Percentiles rank a stretch among this genome's conserved stretches.
These are phyloP conservation scores for Margaritifera margaritifera DNA, from an alignment of 2,888 invertebrate genomes.

Conservation along the genomic window DNA sequence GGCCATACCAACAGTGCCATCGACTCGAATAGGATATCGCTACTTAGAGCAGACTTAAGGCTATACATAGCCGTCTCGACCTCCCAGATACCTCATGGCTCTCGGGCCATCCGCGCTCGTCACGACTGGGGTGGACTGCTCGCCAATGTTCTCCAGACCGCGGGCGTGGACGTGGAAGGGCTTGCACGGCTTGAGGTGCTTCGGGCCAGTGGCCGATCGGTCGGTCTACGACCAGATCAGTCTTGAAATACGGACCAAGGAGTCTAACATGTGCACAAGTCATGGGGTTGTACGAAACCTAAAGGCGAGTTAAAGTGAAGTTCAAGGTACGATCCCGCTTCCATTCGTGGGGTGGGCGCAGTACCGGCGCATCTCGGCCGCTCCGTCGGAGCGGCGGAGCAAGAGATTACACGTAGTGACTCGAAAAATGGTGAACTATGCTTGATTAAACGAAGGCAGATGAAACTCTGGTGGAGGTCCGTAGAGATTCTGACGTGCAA, in stretches of 20 bases:
- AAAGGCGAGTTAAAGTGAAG: constrained; percentile 83
- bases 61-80: no score
- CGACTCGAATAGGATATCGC: no score
- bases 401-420: constrained; percentile 81
- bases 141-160: constrained; percentile 28
- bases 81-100: no score
- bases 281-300: constrained; percentile 78
- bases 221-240: constrained; percentile 76
- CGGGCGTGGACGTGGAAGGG: constrained; percentile 15
- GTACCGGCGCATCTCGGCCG: constrained; percentile 76
- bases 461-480: constrained; percentile 83
- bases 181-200: constrained; percentile 17
- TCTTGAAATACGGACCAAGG: constrained; percentile 87
- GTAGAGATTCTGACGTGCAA: constrained; percentile 85
- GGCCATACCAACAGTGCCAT: no score
- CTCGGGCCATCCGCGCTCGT: constrained; percentile 16
- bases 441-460: constrained; percentile 81
- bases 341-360: constrained; percentile 71
- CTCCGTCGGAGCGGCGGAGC: constrained; percentile 72
- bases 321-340: constrained; percentile 49
- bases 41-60: no score
- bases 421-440: constrained; percentile 85
- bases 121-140: constrained; percentile 29
- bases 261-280: constrained; percentile 83
- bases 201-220: constrained; percentile 39